Conservation (phyloP, 2,113 vertebrate genomes). For the Dromiciops gliroides region DNA sequence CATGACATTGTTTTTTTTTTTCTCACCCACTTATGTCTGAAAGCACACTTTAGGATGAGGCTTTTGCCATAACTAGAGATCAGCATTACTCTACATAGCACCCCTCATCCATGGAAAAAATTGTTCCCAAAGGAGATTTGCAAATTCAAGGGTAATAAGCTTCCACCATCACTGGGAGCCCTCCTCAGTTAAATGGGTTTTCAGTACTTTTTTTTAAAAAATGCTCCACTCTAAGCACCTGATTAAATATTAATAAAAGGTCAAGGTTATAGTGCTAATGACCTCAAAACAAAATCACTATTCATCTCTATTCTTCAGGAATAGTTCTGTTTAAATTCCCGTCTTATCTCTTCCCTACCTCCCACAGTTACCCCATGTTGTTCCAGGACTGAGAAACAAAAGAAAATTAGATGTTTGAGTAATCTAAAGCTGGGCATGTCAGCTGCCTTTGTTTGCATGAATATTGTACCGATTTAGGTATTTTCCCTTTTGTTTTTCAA, state of each 20-base stretch:
- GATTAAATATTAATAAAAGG: slow-evolving; percentile 78
- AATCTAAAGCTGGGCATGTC: neutral
- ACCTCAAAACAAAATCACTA: slow-evolving; percentile 74
- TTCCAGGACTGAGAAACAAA: slow-evolving; percentile 50
- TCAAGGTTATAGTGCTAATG: slow-evolving; percentile 69
- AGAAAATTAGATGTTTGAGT: neutral
- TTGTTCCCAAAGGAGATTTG: rapidly evolving
- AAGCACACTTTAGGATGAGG: neutral
- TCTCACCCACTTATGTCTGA: neutral
- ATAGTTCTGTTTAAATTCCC: slow-evolving; percentile 60
- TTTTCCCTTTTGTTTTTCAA: slow-evolving; percentile 13
- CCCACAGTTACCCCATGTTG: slow-evolving; percentile 38
- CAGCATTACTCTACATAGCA: rapidly evolving
- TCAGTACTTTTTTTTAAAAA: slow-evolving; percentile 65
- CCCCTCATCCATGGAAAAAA: neutral
- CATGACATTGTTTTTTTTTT: neutral
- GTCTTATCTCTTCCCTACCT: slow-evolving; percentile 62
- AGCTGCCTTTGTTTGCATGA: slow-evolving; percentile 31
- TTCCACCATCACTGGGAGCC: neutral
- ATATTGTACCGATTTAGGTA: neutral
- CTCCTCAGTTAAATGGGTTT: slow-evolving; percentile 56
- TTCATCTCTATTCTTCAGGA: slow-evolving; percentile 73
- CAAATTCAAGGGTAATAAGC: neutral
- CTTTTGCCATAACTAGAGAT: neutral
- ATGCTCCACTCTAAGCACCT: slow-evolving; percentile 70